Evolutionary conservation across 2,113 vertebrate genomes (phyloP).

Genomic region (Cyanistes caeruleus): DNA sequence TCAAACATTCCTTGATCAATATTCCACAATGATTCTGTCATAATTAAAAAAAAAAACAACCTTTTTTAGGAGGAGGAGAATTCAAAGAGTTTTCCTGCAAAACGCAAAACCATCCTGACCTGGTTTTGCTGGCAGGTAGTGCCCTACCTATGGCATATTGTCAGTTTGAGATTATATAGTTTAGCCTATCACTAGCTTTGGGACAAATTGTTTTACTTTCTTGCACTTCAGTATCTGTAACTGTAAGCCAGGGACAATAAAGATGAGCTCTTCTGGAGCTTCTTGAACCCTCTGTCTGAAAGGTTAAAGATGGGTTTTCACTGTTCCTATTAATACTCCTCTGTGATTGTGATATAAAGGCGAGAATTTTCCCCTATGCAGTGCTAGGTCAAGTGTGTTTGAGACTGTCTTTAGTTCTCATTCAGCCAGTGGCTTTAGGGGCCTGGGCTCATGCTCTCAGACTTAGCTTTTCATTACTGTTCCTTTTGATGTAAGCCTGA

Average conservation of each 20-base stretch:
- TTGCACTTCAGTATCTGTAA: not conserved
- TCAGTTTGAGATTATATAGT: not conserved
- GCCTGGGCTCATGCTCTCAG: not conserved
- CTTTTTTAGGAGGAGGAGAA: not conserved
- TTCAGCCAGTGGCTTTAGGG: not conserved
- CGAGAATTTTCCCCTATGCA: not conserved
- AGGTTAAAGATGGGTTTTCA: not conserved
- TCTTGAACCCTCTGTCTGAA: not conserved
- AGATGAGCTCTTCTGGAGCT: not conserved
- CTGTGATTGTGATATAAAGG: not conserved
- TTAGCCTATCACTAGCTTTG: not conserved
- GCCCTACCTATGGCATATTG: not conserved
- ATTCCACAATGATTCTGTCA: not conserved
- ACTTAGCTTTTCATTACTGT: not conserved
- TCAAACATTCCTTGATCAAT: not conserved
- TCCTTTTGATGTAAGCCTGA: not conserved
- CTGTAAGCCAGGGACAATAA: not conserved
- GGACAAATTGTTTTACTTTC: not conserved
- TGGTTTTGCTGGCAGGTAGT: not conserved
- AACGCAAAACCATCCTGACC: not conserved
- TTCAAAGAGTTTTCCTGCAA: not conserved
- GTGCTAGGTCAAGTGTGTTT: not conserved
- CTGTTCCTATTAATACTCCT: not conserved
- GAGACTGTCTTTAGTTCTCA: not conserved
- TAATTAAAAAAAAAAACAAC: not conserved